Percentiles rank a stretch among this genome's conserved stretches.
Conservation (phyloP, 2,113 vertebrate species). For the Penelope pileata region DNA sequence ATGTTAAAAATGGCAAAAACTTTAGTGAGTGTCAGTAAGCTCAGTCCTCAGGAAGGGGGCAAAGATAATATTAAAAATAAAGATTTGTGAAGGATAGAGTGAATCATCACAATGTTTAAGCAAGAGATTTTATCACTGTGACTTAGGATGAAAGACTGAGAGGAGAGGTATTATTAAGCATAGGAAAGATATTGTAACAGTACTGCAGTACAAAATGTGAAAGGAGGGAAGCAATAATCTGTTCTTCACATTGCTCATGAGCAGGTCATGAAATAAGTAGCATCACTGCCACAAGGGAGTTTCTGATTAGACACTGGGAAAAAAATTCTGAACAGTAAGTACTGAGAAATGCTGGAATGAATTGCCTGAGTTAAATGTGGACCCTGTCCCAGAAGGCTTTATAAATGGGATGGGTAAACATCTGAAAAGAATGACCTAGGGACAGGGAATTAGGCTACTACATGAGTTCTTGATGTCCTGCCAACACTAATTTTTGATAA, state of each 20-base stretch:
- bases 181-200: not conserved
- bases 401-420: not conserved
- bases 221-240: not conserved
- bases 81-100: not conserved
- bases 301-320: not conserved
- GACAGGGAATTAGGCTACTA: not conserved
- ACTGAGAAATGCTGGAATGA: not conserved
- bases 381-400: not conserved
- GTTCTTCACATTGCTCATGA: not conserved
- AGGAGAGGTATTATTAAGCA: not conserved
- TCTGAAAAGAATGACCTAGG: not conserved
- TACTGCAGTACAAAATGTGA: not conserved
- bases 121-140: not conserved
- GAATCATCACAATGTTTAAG: fast-evolving
- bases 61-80: not conserved
- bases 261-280: not conserved
- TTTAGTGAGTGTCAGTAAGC: not conserved
- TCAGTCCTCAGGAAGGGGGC: not conserved
- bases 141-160: not conserved
- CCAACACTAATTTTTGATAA: not conserved
- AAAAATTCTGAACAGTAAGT: not conserved
- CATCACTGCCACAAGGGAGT: not conserved
- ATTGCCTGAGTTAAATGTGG: not conserved
- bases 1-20: not conserved
- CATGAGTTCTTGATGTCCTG: not conserved